Evolutionary conservation across 1,140 invertebrate species (phyloP).

Genomic region (Tetramorium simillimum): DNA sequence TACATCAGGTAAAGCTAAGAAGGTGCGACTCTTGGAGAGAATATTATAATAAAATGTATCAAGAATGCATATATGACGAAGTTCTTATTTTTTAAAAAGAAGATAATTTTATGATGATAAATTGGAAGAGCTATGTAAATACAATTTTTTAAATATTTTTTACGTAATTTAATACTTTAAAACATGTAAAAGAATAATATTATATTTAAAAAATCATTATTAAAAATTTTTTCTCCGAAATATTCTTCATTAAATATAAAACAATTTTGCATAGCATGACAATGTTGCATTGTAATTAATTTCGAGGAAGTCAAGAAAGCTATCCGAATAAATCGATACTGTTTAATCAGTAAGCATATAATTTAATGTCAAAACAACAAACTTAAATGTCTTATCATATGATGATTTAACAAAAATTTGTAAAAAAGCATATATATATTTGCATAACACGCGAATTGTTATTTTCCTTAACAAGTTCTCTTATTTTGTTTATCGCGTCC

Average conservation of each 20-base stretch:
- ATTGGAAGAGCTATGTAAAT: neutral
- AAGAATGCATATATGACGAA: neutral
- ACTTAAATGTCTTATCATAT: constrained; percentile 17
- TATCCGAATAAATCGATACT: neutral
- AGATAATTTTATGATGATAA: constrained; percentile 13
- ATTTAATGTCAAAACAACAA: constrained; percentile 32
- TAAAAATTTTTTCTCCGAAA: neutral
- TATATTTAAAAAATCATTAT: neutral
- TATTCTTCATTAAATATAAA: neutral
- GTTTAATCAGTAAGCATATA: neutral
- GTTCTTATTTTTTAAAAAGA: constrained; percentile 10
- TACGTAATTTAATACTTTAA: neutral
- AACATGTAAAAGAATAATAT: neutral
- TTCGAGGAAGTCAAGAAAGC: neutral
- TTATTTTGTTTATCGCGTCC: neutral
- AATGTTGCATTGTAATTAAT: neutral
- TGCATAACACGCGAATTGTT: neutral
- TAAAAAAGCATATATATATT: neutral
- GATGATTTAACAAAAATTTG: neutral
- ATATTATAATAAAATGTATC: constrained; percentile 31
- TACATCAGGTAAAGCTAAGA: constrained; percentile 29
- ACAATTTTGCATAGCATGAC: neutral
- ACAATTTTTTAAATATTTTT: neutral
- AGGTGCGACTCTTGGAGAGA: neutral
- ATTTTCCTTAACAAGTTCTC: neutral